phyloP scores from a whole-genome alignment of 53 echinoderm and acorn worm genomes.

The Apostichopus leukothele region DNA sequence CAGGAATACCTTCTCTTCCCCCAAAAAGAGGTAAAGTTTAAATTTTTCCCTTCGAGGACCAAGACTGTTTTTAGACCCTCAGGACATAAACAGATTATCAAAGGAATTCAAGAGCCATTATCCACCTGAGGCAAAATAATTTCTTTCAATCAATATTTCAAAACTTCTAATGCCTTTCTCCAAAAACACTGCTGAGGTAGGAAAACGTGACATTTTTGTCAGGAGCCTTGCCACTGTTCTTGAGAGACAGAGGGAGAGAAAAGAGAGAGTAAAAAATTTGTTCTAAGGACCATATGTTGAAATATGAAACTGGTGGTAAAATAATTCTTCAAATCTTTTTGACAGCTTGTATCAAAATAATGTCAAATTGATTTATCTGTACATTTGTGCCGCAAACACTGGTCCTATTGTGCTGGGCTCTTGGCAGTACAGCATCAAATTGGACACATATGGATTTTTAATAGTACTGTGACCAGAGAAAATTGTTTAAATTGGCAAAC shows the following conservation, averaged over 20 bases:
- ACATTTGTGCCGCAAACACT: slow-evolving; percentile 5
- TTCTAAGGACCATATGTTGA: slow-evolving; percentile 25
- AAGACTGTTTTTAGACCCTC: not conserved
- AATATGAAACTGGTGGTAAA: slow-evolving; percentile 15
- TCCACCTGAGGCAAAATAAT: not conserved
- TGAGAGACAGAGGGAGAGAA: too few species aligned
- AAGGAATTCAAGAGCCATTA: not conserved
- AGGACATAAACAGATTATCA: not conserved
- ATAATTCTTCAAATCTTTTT: slow-evolving; percentile 24
- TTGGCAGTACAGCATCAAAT: not conserved
- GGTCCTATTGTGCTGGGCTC: not conserved
- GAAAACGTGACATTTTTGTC: not conserved
- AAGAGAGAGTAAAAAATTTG: not conserved
- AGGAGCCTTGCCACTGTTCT: not conserved
- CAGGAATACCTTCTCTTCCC: too few species aligned
- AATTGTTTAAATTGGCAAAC: not conserved
- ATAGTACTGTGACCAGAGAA: not conserved
- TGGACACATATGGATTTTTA: slow-evolving; percentile 11
- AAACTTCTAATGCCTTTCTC: not conserved
- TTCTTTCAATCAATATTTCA: not conserved
- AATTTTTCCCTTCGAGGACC: not conserved
- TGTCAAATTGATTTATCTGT: slow-evolving; percentile 28
- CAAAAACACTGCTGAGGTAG: not conserved
- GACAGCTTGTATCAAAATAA: slow-evolving; percentile 35
- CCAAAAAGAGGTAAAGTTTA: not conserved